These are phyloP conservation scores for Geopemphigus sp. DNA, from an alignment of 1,140 invertebrate genomes.

Conservation along the genomic window DNA sequence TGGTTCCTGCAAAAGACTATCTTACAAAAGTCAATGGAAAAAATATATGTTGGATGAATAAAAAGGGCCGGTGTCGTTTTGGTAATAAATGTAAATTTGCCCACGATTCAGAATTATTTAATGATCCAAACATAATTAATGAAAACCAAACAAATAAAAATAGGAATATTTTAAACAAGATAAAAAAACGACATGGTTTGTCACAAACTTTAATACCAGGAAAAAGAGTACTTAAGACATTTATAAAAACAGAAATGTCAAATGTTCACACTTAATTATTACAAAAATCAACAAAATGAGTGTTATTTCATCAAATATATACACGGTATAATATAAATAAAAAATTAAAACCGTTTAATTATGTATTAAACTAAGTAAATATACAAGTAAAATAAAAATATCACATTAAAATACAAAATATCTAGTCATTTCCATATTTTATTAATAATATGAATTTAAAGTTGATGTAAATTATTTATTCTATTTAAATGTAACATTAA, in stretches of 20 bases:
- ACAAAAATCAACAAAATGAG: background rate
- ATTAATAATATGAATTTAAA: too few relatives aligned
- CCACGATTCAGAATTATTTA: conserved; percentile 70
- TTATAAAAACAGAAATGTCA: conserved; percentile 56
- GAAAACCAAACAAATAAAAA: conserved; percentile 13
- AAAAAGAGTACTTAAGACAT: conserved; percentile 80
- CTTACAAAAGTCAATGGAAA: conserved; percentile 77
- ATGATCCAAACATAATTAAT: background rate
- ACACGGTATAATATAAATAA: too few relatives aligned
- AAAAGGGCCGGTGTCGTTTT: conserved; percentile 84
- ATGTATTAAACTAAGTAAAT: too few relatives aligned
- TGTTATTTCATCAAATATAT: background rate
- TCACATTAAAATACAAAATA: too few relatives aligned
- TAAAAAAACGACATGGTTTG: conserved; percentile 70
- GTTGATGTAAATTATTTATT: too few relatives aligned
- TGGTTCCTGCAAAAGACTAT: conserved; percentile 73
- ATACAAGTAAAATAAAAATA: too few relatives aligned
- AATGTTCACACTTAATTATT: background rate
- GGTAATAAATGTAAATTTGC: conserved; percentile 90
- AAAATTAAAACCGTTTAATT: too few relatives aligned
- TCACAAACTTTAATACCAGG: conserved; percentile 74
- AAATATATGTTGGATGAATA: conserved; percentile 91
- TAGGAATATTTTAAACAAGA: background rate
- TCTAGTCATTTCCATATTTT: background rate
- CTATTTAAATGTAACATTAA: too few relatives aligned